Evolutionary conservation across 1,140 invertebrate genomes (phyloP), one percentile per base, ranked within the genome.

Genomic region (Zaprionus gabonicus): DNA sequence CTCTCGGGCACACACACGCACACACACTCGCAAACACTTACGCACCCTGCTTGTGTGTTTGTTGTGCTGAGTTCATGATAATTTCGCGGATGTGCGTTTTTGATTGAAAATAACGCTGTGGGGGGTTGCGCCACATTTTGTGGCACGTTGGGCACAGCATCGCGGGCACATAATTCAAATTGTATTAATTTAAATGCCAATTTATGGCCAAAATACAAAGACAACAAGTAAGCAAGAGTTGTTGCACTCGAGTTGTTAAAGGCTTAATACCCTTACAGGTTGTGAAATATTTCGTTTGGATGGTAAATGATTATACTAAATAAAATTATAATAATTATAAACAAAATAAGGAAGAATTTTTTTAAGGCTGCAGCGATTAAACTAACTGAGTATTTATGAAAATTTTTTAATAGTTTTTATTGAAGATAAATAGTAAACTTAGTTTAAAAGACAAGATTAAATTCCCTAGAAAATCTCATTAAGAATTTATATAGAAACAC

Each of bases 111-210:
- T 85, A 76, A 79, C 91, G 83, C 91, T 92, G 78, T 91, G 91
- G 91, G 91, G 91, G 91, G 91, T 75, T 76, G 55, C 36, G 51
- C 59, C 64, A 63, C 17, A 41, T 17, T 27, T 9, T 58, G 49
- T 62, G 64, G 28, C 64, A 65, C 23, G 34, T 53, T 68, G 51
- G 78, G 73, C 71, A 74, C 75, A 34, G 46, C 67, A 71, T 56
- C 7, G 68, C 25, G 75, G 73, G 68, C 79, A 79, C 85, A 90
- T 90, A 92, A 92, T 82, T 92, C 91, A 91, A 92, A 82, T 82
- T 92, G 91, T 88, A 92, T 92, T 92, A 92, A 92, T 91, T 92
- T 92, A 92, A 92, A 92, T 92, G 83, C 91, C 91, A 88, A 92
- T 92, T 92, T 92, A 92, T 92, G 80, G 90, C 81, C 85, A 69